These are phyloP conservation scores for Neoseiulus cucumeris DNA, from an alignment of 1,140 invertebrate species.

Conservation along the genomic window DNA sequence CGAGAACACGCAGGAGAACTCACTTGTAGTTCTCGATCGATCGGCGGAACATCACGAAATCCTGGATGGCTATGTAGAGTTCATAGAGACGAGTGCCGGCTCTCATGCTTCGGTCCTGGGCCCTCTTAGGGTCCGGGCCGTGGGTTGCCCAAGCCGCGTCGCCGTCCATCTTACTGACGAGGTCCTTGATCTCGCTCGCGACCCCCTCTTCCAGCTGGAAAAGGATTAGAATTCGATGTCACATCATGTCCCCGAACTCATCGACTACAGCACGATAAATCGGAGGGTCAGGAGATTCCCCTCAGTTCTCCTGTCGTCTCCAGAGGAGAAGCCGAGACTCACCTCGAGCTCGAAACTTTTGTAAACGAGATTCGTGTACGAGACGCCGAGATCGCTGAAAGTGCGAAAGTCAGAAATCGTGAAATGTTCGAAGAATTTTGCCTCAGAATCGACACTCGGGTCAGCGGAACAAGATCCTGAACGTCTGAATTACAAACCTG, in stretches of 20 bases:
- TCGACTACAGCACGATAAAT: too few relatives aligned
- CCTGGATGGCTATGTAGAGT: slow-evolving; percentile 63
- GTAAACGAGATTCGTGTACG: slow-evolving; percentile 61
- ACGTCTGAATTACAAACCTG: neutral
- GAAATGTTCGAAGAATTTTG: neutral
- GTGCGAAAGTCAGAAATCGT: slow-evolving; percentile 16
- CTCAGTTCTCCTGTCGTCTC: neutral
- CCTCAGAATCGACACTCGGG: neutral
- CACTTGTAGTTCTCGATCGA: slow-evolving; percentile 22
- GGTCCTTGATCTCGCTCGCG: neutral
- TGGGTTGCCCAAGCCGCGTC: neutral
- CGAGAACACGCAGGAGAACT: too few relatives aligned
- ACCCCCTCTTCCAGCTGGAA: neutral
- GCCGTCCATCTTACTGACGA: neutral
- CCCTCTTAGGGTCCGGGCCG: neutral
- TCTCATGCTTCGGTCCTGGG: slow-evolving; percentile 25
- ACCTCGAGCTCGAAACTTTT: slow-evolving; percentile 65
- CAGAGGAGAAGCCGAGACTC: slow-evolving; percentile 30
- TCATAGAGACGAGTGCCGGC: slow-evolving; percentile 74
- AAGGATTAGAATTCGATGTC: neutral
- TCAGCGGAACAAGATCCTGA: neutral
- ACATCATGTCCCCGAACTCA: too few relatives aligned
- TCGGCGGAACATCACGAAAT: slow-evolving; percentile 44
- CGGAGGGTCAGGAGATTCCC: too few relatives aligned
- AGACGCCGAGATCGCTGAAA: slow-evolving; percentile 55